Conservation (phyloP, 2,113 vertebrate genomes). For the Mionectes macconnelli region DNA sequence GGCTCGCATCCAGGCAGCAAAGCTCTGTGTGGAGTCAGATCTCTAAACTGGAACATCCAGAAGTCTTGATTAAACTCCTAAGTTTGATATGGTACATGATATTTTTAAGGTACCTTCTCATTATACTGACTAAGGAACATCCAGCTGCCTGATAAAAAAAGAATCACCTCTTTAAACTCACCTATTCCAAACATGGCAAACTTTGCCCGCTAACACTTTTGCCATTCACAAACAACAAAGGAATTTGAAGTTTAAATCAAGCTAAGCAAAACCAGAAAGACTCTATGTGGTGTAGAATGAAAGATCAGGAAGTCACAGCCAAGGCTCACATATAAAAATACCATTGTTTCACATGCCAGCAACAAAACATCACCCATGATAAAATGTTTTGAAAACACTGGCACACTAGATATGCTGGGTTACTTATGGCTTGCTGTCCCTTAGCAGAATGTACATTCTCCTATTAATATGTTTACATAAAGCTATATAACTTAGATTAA, state of each 20-base stretch:
- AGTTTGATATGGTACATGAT: accelerated
- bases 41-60: not conserved
- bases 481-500: not conserved
- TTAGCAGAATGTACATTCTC: not conserved
- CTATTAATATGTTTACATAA: not conserved
- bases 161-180: not conserved
- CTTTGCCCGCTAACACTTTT: not conserved
- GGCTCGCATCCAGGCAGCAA: not conserved
- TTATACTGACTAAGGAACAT: not conserved
- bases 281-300: not conserved
- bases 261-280: not conserved
- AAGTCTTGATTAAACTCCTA: not conserved
- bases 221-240: not conserved
- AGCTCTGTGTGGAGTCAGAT: not conserved
- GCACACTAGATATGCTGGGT: not conserved
- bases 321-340: not conserved
- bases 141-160: not conserved
- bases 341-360: not conserved
- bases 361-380: not conserved
- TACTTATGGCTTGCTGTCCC: not conserved
- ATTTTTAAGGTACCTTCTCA: not conserved
- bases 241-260: not conserved
- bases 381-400: not conserved
- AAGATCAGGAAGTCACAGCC: not conserved
- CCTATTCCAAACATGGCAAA: not conserved